These are phyloP conservation scores for Nycticorax nycticorax DNA, from an alignment of 2,113 vertebrate species.

Conservation along the genomic window DNA sequence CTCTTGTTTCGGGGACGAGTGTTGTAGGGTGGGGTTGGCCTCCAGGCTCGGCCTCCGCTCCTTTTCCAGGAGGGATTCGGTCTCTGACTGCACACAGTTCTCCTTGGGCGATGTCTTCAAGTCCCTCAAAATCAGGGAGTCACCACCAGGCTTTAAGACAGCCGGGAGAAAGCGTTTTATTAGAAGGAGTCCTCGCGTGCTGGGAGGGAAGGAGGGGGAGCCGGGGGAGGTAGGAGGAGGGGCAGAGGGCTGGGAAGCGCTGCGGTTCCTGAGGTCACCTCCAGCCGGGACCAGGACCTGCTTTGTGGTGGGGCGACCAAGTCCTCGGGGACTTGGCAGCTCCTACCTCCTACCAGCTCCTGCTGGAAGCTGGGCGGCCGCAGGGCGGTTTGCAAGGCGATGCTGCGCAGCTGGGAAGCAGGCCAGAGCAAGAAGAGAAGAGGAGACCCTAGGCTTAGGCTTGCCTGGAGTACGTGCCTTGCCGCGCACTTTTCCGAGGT, in stretches of 20 bases:
- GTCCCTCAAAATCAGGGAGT: conserved; percentile 84
- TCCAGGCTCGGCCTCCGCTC: conserved; percentile 69
- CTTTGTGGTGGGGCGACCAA: not conserved
- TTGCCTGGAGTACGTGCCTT: not conserved
- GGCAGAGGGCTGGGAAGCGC: conserved; percentile 44
- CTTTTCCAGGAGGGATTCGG: conserved; percentile 85
- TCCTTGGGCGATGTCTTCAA: conserved; percentile 78
- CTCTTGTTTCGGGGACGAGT: conserved; percentile 63
- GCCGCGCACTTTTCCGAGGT: not conserved
- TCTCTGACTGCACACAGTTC: conserved; percentile 84
- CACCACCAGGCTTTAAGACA: conserved; percentile 78
- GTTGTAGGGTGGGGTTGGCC: conserved; percentile 38
- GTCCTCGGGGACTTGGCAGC: not conserved
- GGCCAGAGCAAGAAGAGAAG: conserved; percentile 5
- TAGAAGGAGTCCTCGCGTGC: conserved; percentile 41
- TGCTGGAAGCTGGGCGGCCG: rapidly evolving
- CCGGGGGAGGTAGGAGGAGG: conserved; percentile 30
- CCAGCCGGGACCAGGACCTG: not conserved
- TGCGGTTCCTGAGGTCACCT: not conserved
- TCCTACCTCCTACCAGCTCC: not conserved
- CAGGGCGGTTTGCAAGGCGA: not conserved
- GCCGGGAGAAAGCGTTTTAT: conserved; percentile 66
- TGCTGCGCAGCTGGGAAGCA: conserved; percentile 35
- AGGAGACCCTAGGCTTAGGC: not conserved
- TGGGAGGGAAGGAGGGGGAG: not conserved